Evolutionary conservation across 2,113 vertebrate species (phyloP).

Genomic region (Muscicapa adusta): DNA sequence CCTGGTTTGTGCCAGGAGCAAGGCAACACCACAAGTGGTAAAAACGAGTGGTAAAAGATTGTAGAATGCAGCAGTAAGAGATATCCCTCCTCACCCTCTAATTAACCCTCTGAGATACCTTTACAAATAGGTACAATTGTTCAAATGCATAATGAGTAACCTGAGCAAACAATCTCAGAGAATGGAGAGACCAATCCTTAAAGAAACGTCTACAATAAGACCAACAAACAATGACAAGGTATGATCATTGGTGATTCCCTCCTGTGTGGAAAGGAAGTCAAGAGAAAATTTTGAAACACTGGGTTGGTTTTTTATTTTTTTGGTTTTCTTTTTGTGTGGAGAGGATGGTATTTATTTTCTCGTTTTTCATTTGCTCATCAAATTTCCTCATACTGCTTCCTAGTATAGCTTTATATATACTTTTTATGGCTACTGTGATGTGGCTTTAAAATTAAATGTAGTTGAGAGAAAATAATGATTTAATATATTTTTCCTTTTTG

Average conservation of each 20-base stretch:
- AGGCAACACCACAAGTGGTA: neutral
- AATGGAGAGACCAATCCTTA: neutral
- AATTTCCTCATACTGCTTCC: neutral
- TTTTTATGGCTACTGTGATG: neutral
- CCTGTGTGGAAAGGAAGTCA: neutral
- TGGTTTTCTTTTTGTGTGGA: neutral
- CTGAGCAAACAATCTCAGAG: neutral
- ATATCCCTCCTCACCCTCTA: neutral
- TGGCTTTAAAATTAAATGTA: neutral
- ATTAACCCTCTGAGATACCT: neutral
- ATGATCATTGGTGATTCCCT: neutral
- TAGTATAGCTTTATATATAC: neutral
- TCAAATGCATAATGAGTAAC: neutral
- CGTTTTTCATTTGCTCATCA: neutral
- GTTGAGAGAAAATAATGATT: neutral
- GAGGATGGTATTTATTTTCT: neutral
- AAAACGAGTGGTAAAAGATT: fast-evolving
- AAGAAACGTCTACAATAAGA: neutral
- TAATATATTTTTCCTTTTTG: neutral
- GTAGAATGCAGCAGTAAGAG: neutral
- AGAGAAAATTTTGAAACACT: neutral
- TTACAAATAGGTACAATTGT: neutral
- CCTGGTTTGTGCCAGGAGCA: neutral
- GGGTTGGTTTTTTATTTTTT: neutral
- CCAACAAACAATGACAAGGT: neutral